Evolutionary conservation across 2,113 vertebrate species (phyloP), one percentile per base, ranked within the genome.

Genomic region (Trinectes maculatus): DNA sequence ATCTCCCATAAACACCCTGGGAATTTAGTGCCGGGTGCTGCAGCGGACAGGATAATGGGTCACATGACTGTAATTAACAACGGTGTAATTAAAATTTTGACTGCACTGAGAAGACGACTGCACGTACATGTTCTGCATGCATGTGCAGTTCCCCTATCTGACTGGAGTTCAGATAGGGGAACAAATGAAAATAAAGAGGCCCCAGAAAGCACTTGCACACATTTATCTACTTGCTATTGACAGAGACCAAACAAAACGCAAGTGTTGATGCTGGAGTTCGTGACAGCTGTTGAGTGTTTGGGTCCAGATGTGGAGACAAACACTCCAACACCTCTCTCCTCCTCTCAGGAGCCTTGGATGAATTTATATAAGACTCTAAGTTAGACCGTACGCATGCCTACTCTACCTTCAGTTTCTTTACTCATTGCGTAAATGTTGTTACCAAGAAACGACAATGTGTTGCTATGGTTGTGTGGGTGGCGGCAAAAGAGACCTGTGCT

Each of bases 391-490:
- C 19, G 26, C 21, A 66, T 34, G 47, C 51, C 71, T 71, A 19
- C 68, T 80, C 71, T 76, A 83, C 80, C 81, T 83, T 76, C 74
- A 67, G 6, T 77, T 85, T 84, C 80, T 88, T 89, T 76, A 79
- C 80, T 75, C 52, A 18, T 83, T 91, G 86, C 85, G 83, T 87
- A 89, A 91, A 93, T 88, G 86, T 82, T 84, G 91, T 92, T 89
- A 90, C 90, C 86, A 92, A 91, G 90, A 89, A 86, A 91, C 84
- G 63, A 74, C 71, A 83, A 81, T 51, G 65, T 89, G 91, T 93
- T 93, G 90, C 91, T 90, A 91, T 83, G 89, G 88, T 52, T 67
- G 86, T 82, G 91, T 91, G 54, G 36, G 66, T 26, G 74, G 74
- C 71, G 34, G 86, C 85, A 85, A 89, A 78, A 76, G 69, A 69